A percentile compares a stretch with the other conserved stretches of the same genome.
These are phyloP conservation scores for Cryptophagus acutangulus DNA, from an alignment of 2,888 invertebrate genomes.

Conservation along the genomic window DNA sequence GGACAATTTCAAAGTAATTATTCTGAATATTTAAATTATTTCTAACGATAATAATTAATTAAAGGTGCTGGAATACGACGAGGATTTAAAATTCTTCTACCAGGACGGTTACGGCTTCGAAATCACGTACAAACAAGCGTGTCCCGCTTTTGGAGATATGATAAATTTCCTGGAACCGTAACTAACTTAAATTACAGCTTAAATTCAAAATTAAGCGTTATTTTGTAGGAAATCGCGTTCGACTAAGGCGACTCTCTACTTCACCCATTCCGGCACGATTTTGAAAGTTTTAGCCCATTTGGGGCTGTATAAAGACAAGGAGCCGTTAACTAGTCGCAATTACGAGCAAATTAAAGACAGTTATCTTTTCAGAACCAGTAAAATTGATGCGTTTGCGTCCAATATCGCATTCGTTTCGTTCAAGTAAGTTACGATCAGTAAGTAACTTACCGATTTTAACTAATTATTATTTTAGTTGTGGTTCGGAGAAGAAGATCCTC, in stretches of 20 bases:
- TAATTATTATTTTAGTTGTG: constrained; percentile 35
- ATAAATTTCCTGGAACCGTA: constrained; percentile 63
- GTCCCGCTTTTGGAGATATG: constrained; percentile 66
- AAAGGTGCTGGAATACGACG: constrained; percentile 64
- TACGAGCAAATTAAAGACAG: constrained; percentile 40
- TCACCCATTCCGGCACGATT: constrained; percentile 78
- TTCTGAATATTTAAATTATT: background rate
- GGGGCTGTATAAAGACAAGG: constrained; percentile 64
- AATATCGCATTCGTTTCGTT: constrained; percentile 70
- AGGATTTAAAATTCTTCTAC: constrained; percentile 78
- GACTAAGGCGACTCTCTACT: constrained; percentile 57
- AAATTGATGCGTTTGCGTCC: constrained; percentile 74
- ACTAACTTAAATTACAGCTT: constrained; percentile 23
- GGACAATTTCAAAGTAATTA: constrained; percentile 53
- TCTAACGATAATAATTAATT: constrained; percentile 3
- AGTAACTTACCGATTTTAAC: background rate
- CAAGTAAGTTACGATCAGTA: constrained; percentile 31
- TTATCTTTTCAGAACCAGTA: constrained; percentile 56
- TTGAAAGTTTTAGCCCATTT: constrained; percentile 70
- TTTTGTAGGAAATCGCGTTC: constrained; percentile 32
- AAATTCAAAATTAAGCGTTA: constrained; percentile 9
- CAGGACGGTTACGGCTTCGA: constrained; percentile 74
- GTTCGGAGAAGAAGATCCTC: constrained; percentile 54
- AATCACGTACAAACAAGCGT: constrained; percentile 70
- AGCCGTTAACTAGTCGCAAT: constrained; percentile 55